These are phyloP conservation scores for Microcebus lehilahytsara DNA, from an alignment of 2,113 vertebrate species.

Conservation along the genomic window DNA sequence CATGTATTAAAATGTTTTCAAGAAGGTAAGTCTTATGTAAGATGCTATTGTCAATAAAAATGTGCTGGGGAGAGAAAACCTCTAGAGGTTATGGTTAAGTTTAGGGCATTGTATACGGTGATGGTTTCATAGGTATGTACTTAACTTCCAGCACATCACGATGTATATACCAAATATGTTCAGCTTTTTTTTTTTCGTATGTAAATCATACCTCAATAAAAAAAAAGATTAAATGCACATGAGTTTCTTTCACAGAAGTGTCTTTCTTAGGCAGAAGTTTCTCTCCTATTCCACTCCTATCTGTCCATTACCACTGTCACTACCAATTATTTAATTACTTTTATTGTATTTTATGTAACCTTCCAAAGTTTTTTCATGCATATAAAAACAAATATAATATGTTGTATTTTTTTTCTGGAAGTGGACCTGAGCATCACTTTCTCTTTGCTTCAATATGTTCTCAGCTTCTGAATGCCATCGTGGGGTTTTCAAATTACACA, in stretches of 20 bases:
- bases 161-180: not conserved
- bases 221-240: not conserved
- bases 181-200: not conserved
- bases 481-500: not conserved
- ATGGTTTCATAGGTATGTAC: not conserved
- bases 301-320: not conserved
- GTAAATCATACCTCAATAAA: not conserved
- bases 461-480: not conserved
- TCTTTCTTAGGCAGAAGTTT: not conserved
- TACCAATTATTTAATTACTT: not conserved
- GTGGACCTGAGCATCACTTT: not conserved
- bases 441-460: not conserved
- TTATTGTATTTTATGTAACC: not conserved
- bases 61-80: not conserved
- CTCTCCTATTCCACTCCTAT: not conserved
- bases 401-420: not conserved
- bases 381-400: not conserved
- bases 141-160: not conserved
- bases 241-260: not conserved
- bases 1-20: not conserved
- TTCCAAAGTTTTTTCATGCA: not conserved
- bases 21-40: not conserved
- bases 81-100: not conserved
- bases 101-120: not conserved
- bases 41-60: not conserved